A percentile compares a stretch with the other conserved stretches of the same genome.
phyloP scores from a whole-genome alignment of 2,888 invertebrate genomes.

The Agrochola macilenta region DNA sequence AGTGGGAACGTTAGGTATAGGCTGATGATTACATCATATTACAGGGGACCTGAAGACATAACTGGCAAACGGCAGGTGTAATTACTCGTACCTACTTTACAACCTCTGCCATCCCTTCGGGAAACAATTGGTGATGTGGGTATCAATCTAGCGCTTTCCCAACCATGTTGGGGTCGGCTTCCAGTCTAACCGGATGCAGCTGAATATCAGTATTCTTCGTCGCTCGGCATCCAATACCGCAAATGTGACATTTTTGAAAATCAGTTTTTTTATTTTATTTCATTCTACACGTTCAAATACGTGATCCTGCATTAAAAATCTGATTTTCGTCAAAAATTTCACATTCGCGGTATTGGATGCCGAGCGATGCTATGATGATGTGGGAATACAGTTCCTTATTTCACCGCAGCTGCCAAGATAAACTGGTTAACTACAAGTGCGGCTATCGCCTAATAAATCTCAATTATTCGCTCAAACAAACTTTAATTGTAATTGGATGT shows the following conservation, averaged over 20 bases:
- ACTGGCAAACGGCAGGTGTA: not conserved
- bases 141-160: not conserved
- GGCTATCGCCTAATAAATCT: slow-evolving; percentile 71
- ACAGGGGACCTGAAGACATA: too few species aligned
- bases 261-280: too few species aligned
- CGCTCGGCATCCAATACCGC: too few species aligned
- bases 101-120: not conserved
- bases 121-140: not conserved
- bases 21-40: not conserved
- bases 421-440: not conserved
- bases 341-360: too few species aligned
- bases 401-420: not conserved
- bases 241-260: too few species aligned
- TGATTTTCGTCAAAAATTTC: too few species aligned
- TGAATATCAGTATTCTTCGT: too few species aligned
- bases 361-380: too few species aligned
- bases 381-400: not conserved
- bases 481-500: slow-evolving; percentile 64
- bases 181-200: too few species aligned
- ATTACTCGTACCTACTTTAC: not conserved
- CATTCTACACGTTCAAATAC: too few species aligned
- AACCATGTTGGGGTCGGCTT: not conserved
- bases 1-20: too few species aligned
- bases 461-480: slow-evolving; percentile 60
- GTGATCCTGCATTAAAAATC: too few species aligned